Evolutionary conservation across 1,140 invertebrate genomes (phyloP), one percentile per base, ranked within the genome.

Genomic region (Lasaia peninsularis): DNA sequence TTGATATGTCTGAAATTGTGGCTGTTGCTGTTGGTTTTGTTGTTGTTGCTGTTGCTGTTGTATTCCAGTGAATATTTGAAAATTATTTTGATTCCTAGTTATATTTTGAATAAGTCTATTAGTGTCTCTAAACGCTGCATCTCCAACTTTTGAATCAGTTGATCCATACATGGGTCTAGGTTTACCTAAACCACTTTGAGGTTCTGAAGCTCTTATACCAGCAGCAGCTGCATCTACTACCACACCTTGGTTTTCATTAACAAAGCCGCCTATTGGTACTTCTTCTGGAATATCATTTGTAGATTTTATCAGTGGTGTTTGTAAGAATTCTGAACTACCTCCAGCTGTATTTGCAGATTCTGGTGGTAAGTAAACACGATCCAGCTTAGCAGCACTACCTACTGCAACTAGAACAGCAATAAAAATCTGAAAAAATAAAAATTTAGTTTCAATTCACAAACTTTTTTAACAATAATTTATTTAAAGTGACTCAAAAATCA

Each of bases 351-450:
- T 82, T 1, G 91, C 91, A 20, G 88, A 84, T 35, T 89, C 74
- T 9, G 92, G 92, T 21, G 92, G 92, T 8, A 93, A 80, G 65
- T 93, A 93, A 2, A 84, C 90, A 34, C 89, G 91, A 54, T 93
- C 92, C 31, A 93, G 74, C 57, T 91, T 89, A 34, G 89, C 88
- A 58, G 83, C 74, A 21, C 69, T 53, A 51, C 80, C 77, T 31
- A 73, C 75, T 72, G 78, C 79, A 64, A 75, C 61, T 0, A 86
- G 62, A 64, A 77, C 79, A 76, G 80, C 66, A 60, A 80, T 54
- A 12, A 76, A 50, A 14, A 86, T 56, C 83, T 88, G 76, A 5
- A 67, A 71, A 18, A 2, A 32, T 16, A 18, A 32, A 51, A 7
- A 21, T 20, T 7, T 11, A 21, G 20, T 48, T 20, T 20, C 16